Percentiles rank a stretch among this genome's conserved stretches.
phyloP scores from a whole-genome alignment of 2,797 vertebrate genomes.

The Lophotriccus pileatus region DNA sequence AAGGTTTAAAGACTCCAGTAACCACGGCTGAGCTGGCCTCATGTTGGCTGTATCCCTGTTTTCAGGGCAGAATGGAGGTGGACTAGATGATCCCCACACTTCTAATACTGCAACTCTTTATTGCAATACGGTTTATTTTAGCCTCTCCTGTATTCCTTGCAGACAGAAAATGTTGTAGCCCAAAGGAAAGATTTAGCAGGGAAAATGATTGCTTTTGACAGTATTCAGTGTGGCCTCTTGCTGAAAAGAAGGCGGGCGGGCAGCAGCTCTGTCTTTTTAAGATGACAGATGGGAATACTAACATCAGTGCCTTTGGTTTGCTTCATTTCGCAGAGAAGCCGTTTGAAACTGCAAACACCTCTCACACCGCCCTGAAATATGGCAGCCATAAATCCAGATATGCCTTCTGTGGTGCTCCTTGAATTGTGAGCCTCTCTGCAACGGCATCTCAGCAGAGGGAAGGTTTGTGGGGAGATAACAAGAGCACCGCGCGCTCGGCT shows the following conservation, averaged over 20 bases:
- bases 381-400: slow-evolving; percentile 20
- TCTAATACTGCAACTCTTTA: neutral
- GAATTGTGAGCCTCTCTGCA: neutral
- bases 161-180: neutral
- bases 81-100: neutral
- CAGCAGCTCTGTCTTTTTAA: slow-evolving; percentile 19
- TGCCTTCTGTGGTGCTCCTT: neutral
- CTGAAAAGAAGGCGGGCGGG: neutral
- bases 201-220: slow-evolving; percentile 8
- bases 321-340: slow-evolving; percentile 23
- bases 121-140: neutral
- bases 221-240: neutral
- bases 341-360: neutral
- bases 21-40: neutral
- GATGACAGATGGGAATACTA: neutral
- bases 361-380: slow-evolving; percentile 12
- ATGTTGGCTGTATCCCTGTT: neutral
- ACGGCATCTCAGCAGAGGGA: neutral
- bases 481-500: fast-evolving
- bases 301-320: neutral
- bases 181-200: slow-evolving; percentile 16
- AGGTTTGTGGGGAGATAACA: neutral
- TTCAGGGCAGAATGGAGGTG: fast-evolving
- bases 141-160: neutral
- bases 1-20: neutral